Conservation (phyloP, 2,797 vertebrate species). For the Pachyuromys duprasi region DNA sequence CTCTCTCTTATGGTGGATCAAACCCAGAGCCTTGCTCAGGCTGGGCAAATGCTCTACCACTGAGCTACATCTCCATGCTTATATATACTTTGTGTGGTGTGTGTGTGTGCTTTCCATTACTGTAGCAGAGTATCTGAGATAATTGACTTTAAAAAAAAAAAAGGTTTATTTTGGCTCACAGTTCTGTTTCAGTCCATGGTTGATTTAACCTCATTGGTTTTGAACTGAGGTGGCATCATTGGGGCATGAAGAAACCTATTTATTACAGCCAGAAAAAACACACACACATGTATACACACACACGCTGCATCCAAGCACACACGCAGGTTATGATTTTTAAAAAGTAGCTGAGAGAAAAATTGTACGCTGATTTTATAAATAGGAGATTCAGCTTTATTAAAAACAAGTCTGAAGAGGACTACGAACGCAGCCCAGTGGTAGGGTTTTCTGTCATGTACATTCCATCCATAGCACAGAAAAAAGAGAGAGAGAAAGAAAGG, state of each 20-base stretch:
- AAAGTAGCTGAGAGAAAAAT: not conserved
- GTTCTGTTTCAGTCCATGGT: not conserved
- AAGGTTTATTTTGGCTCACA: not conserved
- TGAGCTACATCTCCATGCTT: not conserved
- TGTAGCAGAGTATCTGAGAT: not conserved
- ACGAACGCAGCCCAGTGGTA: not conserved
- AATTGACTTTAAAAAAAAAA: not conserved
- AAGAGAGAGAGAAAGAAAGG: not conserved
- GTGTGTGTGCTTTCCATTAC: not conserved
- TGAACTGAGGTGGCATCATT: not conserved
- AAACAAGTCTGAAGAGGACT: not conserved
- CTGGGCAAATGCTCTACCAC: not conserved
- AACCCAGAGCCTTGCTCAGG: not conserved
- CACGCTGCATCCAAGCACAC: too few relatives aligned
- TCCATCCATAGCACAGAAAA: not conserved
- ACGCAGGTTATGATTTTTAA: not conserved
- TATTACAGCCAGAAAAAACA: not conserved
- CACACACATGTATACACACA: not conserved
- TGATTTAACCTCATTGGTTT: too few relatives aligned
- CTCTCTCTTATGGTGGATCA: not conserved
- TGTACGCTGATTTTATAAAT: conserved; percentile 58
- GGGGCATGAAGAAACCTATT: not conserved
- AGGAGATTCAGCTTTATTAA: not conserved
- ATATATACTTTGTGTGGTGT: not conserved
- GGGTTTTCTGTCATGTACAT: not conserved